These are phyloP conservation scores for Podocnemis expansa DNA, from an alignment of 2,113 vertebrate species.

Conservation along the genomic window DNA sequence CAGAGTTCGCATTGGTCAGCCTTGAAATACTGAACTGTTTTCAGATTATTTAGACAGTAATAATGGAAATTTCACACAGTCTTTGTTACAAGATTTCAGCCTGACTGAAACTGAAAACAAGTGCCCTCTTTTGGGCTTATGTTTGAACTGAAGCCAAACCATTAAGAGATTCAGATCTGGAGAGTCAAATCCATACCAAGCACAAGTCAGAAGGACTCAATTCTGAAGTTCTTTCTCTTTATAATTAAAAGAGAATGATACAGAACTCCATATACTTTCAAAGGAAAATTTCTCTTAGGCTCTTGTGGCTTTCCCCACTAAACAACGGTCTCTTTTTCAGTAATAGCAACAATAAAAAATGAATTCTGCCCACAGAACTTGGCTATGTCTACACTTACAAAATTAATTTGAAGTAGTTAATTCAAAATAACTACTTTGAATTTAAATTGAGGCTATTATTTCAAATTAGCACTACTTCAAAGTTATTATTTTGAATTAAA, in stretches of 20 bases:
- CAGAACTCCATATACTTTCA: background rate
- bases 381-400: too few relatives aligned
- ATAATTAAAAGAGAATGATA: background rate
- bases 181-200: background rate
- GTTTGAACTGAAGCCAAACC: background rate
- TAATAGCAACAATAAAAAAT: background rate
- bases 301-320: background rate
- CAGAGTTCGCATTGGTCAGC: background rate
- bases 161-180: background rate
- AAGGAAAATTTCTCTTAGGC: background rate
- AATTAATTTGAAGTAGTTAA: too few relatives aligned
- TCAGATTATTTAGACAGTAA: background rate
- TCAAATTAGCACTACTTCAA: too few relatives aligned
- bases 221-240: background rate
- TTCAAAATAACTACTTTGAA: too few relatives aligned
- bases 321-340: background rate
- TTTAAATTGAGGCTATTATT: too few relatives aligned
- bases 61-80: background rate
- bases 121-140: background rate
- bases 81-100: background rate
- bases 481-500: too few relatives aligned
- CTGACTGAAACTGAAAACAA: background rate
- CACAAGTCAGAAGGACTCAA: background rate
- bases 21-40: background rate
- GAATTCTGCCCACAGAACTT: background rate